These are phyloP conservation scores for Phalacrocorax aristotelis DNA, from an alignment of 2,113 vertebrate species.

Conservation along the genomic window DNA sequence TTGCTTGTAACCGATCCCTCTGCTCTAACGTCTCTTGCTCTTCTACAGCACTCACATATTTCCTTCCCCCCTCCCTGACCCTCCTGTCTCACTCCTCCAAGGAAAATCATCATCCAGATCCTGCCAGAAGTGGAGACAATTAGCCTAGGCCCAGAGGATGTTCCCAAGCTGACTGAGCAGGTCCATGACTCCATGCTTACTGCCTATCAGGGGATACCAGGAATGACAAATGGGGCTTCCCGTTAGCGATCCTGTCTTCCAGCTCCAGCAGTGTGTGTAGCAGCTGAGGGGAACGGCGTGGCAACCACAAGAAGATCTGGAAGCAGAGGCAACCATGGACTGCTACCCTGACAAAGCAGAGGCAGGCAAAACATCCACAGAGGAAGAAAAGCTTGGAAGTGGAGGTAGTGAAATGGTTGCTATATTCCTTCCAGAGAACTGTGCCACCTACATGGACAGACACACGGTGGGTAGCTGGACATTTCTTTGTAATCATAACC, in stretches of 20 bases:
- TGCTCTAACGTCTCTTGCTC: neutral
- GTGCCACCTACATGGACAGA: neutral
- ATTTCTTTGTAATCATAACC: neutral
- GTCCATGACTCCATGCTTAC: slow-evolving; percentile 32
- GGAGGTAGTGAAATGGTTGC: neutral
- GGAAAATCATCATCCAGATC: slow-evolving; percentile 18
- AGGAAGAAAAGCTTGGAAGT: neutral
- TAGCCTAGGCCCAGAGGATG: neutral
- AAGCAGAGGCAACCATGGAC: neutral
- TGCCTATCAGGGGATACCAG: neutral
- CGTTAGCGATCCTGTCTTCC: neutral
- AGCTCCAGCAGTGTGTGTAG: neutral
- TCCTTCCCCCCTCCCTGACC: neutral
- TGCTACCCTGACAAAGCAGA: neutral
- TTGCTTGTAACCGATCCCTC: neutral
- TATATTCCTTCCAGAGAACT: neutral
- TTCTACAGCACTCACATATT: neutral
- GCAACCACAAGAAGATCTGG: neutral
- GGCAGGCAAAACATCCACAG: neutral
- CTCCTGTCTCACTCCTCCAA: neutral
- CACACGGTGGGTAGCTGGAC: neutral
- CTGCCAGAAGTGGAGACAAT: slow-evolving; percentile 15
- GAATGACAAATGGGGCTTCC: neutral
- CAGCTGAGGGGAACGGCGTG: neutral
- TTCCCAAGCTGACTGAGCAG: neutral